Evolutionary conservation across 23 tunicate genomes (phyloP), one percentile per base, ranked within the genome.

Genomic region (Aplidium turbinatum): DNA sequence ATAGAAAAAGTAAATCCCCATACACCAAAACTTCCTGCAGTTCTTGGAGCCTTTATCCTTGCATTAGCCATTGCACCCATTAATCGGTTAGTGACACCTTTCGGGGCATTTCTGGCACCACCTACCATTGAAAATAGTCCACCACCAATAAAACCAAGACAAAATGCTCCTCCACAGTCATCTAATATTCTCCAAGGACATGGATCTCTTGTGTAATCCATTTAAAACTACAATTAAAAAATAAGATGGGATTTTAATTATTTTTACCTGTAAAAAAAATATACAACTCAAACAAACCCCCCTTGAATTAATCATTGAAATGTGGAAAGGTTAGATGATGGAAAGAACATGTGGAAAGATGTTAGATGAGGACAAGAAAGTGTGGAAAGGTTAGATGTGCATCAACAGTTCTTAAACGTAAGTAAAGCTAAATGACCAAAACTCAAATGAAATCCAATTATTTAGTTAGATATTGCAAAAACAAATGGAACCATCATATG

Each of bases 161-260:
- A 73, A 66, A 81, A 95, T 0, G 99, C 99, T 35, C 99, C 99
- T 3, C 99, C 99, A 42, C 95, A 89, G 61, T 95, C 99, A 78
- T 95, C 99, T 60, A 95, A 50, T 19, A 95, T 92, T 53, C 99
- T 57, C 99, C 99, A 95, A 24, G 99, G 99, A 83, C 99, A 95
- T 33, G 99, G 99, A 70, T 95, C 99, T 78, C 99, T 76, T 24
- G 87, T 95, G 51, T 89, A 95, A 95, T 95, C 99, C 97, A 91
- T 91, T 52, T 60, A 5, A 26, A 20, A 5, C n/a, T 21, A 21
- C 19, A 54, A 54, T 16, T 54, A 5, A 21, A 54, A n/a, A 5
- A 16, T 6, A 54, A 54, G 21, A 13, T 54, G 61, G 19, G 19
- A 9, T 42, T 42, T 9, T 16, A 42, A 42, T 42, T 42, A 42